Base-by-base conservation (phyloP, 1,140 invertebrate species). In the Papilio polyxenes region DNA sequence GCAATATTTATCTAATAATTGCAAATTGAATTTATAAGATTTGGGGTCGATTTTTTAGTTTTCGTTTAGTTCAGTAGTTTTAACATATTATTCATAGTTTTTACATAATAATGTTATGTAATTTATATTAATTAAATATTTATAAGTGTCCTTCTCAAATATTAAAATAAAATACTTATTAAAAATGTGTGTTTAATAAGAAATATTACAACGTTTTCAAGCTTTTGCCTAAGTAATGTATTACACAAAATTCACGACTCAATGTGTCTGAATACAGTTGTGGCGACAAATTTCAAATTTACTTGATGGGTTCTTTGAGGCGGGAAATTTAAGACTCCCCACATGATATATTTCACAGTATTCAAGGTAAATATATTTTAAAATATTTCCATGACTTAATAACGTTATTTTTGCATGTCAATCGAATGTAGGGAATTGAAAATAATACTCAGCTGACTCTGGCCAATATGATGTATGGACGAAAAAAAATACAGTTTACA, bases 241-340 rank as follows among this genome's bases (percentile, higher is more conserved):
- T 59, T 59, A 17, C 9, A 8, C 56, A 59, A 59, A 59, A 59
- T 59, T 59, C 56, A 59, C 56, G 56, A 20, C n/a, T 20, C 56
- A 20, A 17, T 17, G 56, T n/a, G 56, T 10, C 56, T 59, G 17
- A 59, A 59, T 59, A 59, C 17, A 59, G 56, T 59, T 20, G 56
- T 59, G 56, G 56, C 56, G 56, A 59, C 56, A 59, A 59, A 59
- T 59, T 59, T 59, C 56, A 59, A 59, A 59, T 59, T 59, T 59
- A 17, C 56, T 59, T 59, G 56, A 59, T 59, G 56, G 56, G 17
- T 59, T 59, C 56, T 59, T n/a, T 59, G 56, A 59, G 56, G 17
- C 56, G 56, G n/a, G 56, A 59, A 59, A n/a, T 59, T 59, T 59
- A 59, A n/a, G n/a, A 59, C 56, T 44, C 56, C n/a, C 20, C 56